Evolutionary conservation across 2,113 vertebrate species (phyloP).

Genomic region (Paramormyrops kingsleyae): DNA sequence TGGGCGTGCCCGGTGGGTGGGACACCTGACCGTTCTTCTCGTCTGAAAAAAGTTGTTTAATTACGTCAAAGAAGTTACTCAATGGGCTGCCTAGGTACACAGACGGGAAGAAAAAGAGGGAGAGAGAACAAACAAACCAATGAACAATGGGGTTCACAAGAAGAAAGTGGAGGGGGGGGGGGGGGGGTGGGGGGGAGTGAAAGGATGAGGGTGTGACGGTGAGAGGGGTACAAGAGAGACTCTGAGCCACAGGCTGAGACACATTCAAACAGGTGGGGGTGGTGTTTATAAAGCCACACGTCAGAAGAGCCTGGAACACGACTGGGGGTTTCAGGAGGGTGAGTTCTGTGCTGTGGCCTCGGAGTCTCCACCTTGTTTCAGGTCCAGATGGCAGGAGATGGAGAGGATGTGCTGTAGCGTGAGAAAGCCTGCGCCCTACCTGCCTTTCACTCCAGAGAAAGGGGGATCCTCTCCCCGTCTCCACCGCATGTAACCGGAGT

Average conservation of each 20-base stretch:
- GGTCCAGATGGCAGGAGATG: conserved; percentile 3
- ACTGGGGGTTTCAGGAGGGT: too few relatives aligned
- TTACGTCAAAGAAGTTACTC: conserved; percentile 99
- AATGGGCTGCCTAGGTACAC: conserved; percentile 90
- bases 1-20: conserved; percentile 76
- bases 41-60: conserved; percentile 99
- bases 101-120: conserved; percentile 60
- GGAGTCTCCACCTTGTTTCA: conserved; percentile 16
- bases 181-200: conserved; percentile 51
- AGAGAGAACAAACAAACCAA: conserved; percentile 77
- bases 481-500: neutral
- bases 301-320: neutral
- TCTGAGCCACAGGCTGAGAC: conserved; percentile 23
- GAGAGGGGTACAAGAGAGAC: conserved; percentile 11
- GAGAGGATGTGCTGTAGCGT: neutral
- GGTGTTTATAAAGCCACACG: neutral
- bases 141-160: conserved; percentile 74
- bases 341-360: neutral
- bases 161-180: conserved; percentile 44
- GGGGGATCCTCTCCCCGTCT: neutral
- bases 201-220: conserved; percentile 45
- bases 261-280: neutral
- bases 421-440: neutral
- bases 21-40: conserved; percentile 98
- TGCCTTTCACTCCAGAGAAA: neutral